Conservation (phyloP, 2,888 invertebrate genomes). For the Synergus laeviventris region DNA sequence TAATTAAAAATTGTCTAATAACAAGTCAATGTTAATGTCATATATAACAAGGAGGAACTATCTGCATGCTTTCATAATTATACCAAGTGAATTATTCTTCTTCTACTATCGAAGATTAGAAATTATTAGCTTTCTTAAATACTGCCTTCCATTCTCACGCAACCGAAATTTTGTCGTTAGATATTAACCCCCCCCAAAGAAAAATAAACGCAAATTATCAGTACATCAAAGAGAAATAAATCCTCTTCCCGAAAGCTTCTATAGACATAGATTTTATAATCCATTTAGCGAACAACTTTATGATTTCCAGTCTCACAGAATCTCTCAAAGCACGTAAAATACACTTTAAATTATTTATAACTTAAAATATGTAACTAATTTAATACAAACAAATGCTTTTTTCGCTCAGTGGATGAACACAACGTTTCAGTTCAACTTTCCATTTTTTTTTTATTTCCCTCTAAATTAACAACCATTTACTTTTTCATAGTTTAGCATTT, state of each 20-base stretch:
- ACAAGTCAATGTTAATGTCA: constrained; percentile 47
- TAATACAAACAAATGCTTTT: constrained; percentile 3
- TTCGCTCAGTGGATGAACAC: constrained; percentile 19
- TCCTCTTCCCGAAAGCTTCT: constrained; percentile 20
- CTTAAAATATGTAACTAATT: constrained; percentile 31
- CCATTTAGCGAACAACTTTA: constrained; percentile 20
- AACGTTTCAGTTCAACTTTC: constrained; percentile 44
- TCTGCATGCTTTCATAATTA: constrained; percentile 65
- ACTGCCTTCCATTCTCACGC: constrained; percentile 29
- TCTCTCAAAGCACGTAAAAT: constrained; percentile 24
- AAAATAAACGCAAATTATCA: constrained; percentile 24
- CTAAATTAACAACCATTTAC: constrained; percentile 31
- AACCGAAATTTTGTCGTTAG: not conserved
- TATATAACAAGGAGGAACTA: constrained; percentile 73
- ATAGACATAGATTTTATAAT: constrained; percentile 32
- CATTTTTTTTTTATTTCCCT: constrained; percentile 38
- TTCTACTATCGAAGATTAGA: constrained; percentile 44
- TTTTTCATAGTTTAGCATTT: not conserved
- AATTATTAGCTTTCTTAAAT: constrained; percentile 27
- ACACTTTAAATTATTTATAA: constrained; percentile 33
- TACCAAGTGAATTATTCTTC: constrained; percentile 52
- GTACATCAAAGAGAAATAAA: constrained; percentile 28
- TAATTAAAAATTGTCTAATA: constrained; percentile 71
- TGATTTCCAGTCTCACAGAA: constrained; percentile 38
- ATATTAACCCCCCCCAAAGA: not conserved